These are phyloP conservation scores for Caenorhabditis remanei DNA, from an alignment of 1,140 invertebrate genomes.

Conservation along the genomic window DNA sequence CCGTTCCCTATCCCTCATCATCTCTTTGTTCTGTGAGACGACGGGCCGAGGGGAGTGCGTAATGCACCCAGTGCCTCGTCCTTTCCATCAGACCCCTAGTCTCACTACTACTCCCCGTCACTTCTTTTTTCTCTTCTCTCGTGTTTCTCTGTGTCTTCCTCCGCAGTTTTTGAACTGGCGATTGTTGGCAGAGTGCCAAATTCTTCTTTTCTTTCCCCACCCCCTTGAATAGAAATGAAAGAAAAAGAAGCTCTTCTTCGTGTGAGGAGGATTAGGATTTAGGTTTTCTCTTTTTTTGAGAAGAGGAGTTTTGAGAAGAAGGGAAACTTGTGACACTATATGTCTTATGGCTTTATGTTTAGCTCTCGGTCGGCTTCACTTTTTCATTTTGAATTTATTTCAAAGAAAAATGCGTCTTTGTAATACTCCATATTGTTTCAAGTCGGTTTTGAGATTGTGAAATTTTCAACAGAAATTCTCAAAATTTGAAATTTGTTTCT, in stretches of 20 bases:
- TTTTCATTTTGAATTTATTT: too few species aligned
- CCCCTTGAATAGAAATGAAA: neutral
- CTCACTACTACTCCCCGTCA: neutral
- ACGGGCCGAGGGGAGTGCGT: neutral
- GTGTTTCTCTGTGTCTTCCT: neutral
- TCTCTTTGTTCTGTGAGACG: slow-evolving; percentile 26
- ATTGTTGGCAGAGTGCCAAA: slow-evolving; percentile 50
- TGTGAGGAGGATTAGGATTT: neutral
- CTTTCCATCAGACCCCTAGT: neutral
- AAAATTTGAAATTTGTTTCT: too few species aligned
- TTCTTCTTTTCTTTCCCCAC: too few species aligned
- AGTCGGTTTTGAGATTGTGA: too few species aligned
- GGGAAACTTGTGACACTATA: too few species aligned
- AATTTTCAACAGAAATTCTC: too few species aligned
- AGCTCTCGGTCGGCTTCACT: too few species aligned
- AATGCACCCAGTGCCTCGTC: slow-evolving; percentile 13
- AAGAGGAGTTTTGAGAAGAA: too few species aligned
- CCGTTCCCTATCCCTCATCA: neutral
- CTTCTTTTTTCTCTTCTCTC: neutral
- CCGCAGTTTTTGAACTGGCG: slow-evolving; percentile 36
- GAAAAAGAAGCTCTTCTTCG: too few species aligned
- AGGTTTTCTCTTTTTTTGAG: neutral
- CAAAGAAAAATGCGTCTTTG: too few species aligned
- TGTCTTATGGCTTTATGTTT: too few species aligned
- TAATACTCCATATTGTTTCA: too few species aligned